Conservation (phyloP, 2,113 vertebrate species). For the Hypocryptadius cinnamomeus region DNA sequence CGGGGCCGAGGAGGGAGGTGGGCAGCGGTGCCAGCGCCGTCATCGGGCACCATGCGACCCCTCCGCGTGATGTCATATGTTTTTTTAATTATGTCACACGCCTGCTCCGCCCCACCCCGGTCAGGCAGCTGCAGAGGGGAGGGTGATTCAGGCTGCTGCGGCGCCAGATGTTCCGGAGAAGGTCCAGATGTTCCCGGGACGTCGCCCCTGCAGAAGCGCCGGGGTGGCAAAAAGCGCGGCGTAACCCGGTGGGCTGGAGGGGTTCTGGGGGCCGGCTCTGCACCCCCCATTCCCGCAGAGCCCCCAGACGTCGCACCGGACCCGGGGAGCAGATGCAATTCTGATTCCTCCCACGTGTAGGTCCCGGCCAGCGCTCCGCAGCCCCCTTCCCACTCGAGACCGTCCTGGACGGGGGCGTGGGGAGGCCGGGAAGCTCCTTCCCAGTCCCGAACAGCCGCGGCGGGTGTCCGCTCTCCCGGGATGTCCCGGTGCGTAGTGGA, state of each 20-base stretch:
- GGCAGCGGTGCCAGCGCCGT: neutral
- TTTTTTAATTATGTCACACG: neutral
- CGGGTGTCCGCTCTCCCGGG: neutral
- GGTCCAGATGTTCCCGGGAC: neutral
- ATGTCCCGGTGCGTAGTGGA: neutral
- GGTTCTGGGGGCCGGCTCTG: neutral
- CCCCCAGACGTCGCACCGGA: neutral
- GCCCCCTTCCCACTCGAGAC: neutral
- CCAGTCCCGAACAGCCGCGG: neutral
- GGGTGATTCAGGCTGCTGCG: neutral
- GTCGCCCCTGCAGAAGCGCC: neutral
- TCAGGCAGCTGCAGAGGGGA: neutral
- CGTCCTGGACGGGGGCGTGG: neutral
- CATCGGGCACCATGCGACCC: neutral
- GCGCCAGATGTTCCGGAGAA: neutral
- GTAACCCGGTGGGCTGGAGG: neutral
- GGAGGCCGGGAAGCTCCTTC: neutral
- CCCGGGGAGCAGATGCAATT: rapidly evolving
- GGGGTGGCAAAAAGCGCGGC: neutral
- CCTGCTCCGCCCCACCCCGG: neutral
- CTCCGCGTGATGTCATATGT: neutral
- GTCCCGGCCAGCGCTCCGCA: neutral
- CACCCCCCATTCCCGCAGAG: neutral
- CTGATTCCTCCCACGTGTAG: neutral
- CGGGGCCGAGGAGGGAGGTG: neutral